Evolutionary conservation across 2,888 invertebrate genomes (phyloP).

Genomic region (Eurytoma adleriae): DNA sequence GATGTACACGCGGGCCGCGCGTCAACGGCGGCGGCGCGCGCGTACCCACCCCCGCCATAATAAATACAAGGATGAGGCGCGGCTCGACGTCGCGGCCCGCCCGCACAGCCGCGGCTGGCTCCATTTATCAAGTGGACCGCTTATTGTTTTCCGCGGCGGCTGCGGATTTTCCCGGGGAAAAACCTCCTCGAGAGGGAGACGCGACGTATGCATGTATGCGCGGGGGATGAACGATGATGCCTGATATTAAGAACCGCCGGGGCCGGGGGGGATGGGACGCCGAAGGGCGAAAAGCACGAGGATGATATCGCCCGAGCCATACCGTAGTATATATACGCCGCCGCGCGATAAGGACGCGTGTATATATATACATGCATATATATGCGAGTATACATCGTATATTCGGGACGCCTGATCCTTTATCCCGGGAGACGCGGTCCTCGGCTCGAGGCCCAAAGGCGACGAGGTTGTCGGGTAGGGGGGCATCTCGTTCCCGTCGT

Average conservation of each 20-base stretch:
- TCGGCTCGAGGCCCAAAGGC: conserved; percentile 13
- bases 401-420: conserved; percentile 70
- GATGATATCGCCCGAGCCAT: conserved; percentile 21
- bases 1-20: background rate
- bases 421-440: conserved; percentile 54
- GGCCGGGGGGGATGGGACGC: conserved; percentile 32
- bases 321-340: background rate
- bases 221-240: conserved; percentile 71
- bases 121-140: conserved; percentile 56
- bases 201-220: conserved; percentile 57
- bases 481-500: background rate
- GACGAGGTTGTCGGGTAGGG: background rate
- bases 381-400: conserved; percentile 65
- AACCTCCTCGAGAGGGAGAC: conserved; percentile 23
- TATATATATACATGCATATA: background rate
- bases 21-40: background rate
- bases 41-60: background rate
- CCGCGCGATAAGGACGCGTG: conserved; percentile 33
- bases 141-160: conserved; percentile 54
- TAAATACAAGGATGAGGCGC: too few species aligned
- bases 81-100: background rate
- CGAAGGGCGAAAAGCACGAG: conserved; percentile 42
- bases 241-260: conserved; percentile 68
- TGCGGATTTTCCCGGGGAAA: conserved; percentile 43
- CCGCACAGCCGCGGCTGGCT: conserved; percentile 1